These are phyloP conservation scores for Ormyrus rosae DNA, from an alignment of 2,888 invertebrate species.

Conservation along the genomic window DNA sequence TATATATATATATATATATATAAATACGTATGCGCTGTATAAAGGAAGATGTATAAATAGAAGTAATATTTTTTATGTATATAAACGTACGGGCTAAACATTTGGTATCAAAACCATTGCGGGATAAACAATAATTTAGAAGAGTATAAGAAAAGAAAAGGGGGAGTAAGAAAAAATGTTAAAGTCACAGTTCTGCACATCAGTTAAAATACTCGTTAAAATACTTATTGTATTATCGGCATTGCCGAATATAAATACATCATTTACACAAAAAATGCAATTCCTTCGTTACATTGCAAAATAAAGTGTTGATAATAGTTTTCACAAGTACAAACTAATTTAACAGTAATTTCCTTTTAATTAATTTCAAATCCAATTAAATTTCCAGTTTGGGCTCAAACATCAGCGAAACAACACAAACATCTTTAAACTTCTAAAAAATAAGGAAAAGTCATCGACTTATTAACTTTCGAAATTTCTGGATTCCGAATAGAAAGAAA, in stretches of 20 bases:
- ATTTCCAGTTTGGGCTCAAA: too few species aligned
- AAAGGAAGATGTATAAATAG: slow-evolving; percentile 68
- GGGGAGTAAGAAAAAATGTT: background rate
- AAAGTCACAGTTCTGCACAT: slow-evolving; percentile 12
- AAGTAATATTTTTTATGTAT: slow-evolving; percentile 60
- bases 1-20: slow-evolving; percentile 60
- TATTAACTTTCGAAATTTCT: too few species aligned
- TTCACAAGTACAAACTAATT: too few species aligned
- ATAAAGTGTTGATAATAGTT: too few species aligned
- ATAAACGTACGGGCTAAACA: slow-evolving; percentile 67
- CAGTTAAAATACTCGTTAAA: slow-evolving; percentile 47
- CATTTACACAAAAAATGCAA: background rate
- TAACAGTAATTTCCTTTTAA: too few species aligned
- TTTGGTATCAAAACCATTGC: slow-evolving; percentile 72
- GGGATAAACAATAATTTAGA: slow-evolving; percentile 57
- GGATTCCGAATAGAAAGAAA: too few species aligned
- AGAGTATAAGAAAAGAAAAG: slow-evolving; percentile 35
- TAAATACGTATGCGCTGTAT: slow-evolving; percentile 63
- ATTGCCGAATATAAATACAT: slow-evolving; percentile 27
- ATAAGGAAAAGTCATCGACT: too few species aligned
- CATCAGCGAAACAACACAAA: background rate
- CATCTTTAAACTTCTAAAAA: background rate
- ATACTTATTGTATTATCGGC: slow-evolving; percentile 33
- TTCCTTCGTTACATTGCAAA: too few species aligned
- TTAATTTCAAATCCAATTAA: too few species aligned